Base-by-base conservation (phyloP, 2,797 vertebrate species). In the Brotula barbata region DNA sequence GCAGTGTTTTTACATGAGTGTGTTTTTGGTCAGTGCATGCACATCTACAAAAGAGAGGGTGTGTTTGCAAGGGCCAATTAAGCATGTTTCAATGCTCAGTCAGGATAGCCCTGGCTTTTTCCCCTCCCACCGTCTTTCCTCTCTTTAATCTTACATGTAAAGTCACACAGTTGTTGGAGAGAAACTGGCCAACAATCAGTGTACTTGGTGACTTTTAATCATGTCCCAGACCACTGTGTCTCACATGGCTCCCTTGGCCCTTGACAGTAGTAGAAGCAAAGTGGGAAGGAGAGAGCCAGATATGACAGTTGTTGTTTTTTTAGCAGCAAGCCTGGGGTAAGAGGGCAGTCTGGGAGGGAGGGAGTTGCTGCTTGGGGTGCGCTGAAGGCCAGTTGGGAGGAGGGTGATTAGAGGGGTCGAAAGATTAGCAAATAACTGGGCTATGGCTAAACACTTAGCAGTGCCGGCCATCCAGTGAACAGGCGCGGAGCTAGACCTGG, bases 351-450 rank as follows among this genome's bases (percentile, higher is more conserved):
- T 23, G 16, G 21, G 42, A 13, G 59, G 78, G 61, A 3, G 58
- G 75, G 72, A 17, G 37, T 23, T 11, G 41, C 25, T 4, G 19
- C 6, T 4, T 7, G 64, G 71, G 73, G 77, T 64, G 72, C 71
- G 75, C 55, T 7, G 77, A 84, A 87, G 83, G 81, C 86, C 85
- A 81, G 63, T 75, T 72, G 71, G 68, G 76, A 28, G 75, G 75
- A 74, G 77, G 75, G 71, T 74, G 40, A 19, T 28, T 4, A 28
- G 25, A 28, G 25, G 8, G 39, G 53, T 33, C 10, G 15, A 20
- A 69, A 73, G 88, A 86, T 88, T 89, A 87, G 73, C 76, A 86
- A 89, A 88, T 89, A 90, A 87, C 87, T 89, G 87, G 89, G 89
- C 85, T 87, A 90, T 86, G 85, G 85, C 86, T 89, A 87, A 88